Evolutionary conservation across 1,140 invertebrate species (phyloP).

Genomic region (Lethocerus indicus): DNA sequence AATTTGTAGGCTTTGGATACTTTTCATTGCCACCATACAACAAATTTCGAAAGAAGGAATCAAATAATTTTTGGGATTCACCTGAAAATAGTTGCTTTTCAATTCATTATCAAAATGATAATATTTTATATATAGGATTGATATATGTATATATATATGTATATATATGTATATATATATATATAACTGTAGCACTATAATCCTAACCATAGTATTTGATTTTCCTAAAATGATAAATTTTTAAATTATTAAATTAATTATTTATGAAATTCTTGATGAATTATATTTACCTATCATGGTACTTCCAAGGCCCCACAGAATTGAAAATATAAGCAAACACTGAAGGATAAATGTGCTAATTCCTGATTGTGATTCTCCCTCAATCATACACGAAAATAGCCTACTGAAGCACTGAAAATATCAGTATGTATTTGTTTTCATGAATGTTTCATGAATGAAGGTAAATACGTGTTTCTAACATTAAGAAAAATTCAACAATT

Average conservation of each 20-base stretch:
- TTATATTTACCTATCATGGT: slow-evolving; percentile 38
- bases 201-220: no score
- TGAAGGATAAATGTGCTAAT: slow-evolving; percentile 63
- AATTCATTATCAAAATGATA: not conserved
- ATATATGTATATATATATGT: not conserved
- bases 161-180: slow-evolving; percentile 7
- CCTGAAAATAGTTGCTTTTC: slow-evolving; percentile 11
- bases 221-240: no score
- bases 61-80: slow-evolving; percentile 58
- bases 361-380: slow-evolving; percentile 41
- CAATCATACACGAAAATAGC: slow-evolving; percentile 46
- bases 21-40: slow-evolving; percentile 30
- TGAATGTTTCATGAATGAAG: no score
- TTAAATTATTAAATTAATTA: no score
- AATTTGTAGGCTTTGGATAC: slow-evolving; percentile 69
- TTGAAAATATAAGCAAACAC: slow-evolving; percentile 63
- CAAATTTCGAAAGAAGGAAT: slow-evolving; percentile 59
- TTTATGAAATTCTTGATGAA: no score
- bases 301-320: slow-evolving; percentile 73
- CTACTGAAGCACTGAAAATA: slow-evolving; percentile 46
- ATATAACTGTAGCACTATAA: no score
- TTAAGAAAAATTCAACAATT: slow-evolving; percentile 4
- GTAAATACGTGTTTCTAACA: no score
- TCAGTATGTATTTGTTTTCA: no score
- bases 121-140: slow-evolving; percentile 8